These are phyloP conservation scores for human DNA, from an alignment of 2,113 vertebrate genomes.

Conservation along the genomic window GRCh38 chr2:67473501-67474000, in stretches of 20 bases:
- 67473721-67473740: background rate
- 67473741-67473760: background rate
- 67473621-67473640: no score
- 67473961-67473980: no score
- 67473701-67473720: background rate
- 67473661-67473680: no score
- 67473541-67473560: background rate
- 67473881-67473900: background rate
- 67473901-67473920: background rate
- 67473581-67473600: background rate
- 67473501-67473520: background rate
- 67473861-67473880: background rate
- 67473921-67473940: background rate
- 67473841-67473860: background rate
- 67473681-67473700: background rate
- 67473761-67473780: background rate
- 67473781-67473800: background rate
- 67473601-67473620: background rate
- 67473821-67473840: conserved; percentile 30
- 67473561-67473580: background rate
- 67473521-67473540: background rate
- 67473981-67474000: no score
- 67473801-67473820: conserved; percentile 29
- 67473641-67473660: background rate
- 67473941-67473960: background rate